Evolutionary conservation across 2,797 vertebrate genomes (phyloP), one percentile per base, ranked within the genome.

Genomic region (Hirundo rustica): DNA sequence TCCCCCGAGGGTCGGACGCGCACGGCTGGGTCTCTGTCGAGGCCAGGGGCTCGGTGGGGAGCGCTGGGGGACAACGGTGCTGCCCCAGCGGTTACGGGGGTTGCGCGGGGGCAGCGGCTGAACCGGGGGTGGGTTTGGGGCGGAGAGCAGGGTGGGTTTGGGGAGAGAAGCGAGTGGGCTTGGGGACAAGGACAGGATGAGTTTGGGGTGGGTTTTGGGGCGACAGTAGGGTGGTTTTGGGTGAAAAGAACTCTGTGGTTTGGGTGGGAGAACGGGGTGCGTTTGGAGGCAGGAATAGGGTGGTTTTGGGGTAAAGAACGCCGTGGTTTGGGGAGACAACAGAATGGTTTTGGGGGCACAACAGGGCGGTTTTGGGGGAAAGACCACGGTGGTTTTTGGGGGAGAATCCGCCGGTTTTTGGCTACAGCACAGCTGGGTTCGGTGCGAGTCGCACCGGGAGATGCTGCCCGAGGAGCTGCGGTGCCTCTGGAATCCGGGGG

Each of bases 331-430:
- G 4, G 1, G 13, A 13, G 14, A 25, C 14, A 34, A 25, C 22
- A 3, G 13, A 20, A 13, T 25, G 20, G 27, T 4, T 21, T 68
- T 50, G 7, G 25, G 26, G n/a, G 25, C 2, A 30, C 36, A 29
- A 27, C 8, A 19, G 11, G 5, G 11, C 19, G 66, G 30, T 26
- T 74, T 60, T 21, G 8, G 5, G 5, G 22, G 18, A 12, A 21
- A 9, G 36, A 13, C 6, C 36, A 1, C 11, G 18, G 19, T 44
- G 25, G 4, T 42, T 77, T 51, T 18, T 0, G 4, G n/a, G 7
- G 16, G 3, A 26, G 34, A 27, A 1, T 1, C 11, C 62, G 32
- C 27, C 1, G 0, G 5, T 3, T 10, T 54, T 14, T 27, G 61
- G 30, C n/a, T 1, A 36, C 44, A 4, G 50, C 58, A 10, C 36